Conservation (phyloP, 2,888 invertebrate species). For the Spodoptera littoralis region DNA sequence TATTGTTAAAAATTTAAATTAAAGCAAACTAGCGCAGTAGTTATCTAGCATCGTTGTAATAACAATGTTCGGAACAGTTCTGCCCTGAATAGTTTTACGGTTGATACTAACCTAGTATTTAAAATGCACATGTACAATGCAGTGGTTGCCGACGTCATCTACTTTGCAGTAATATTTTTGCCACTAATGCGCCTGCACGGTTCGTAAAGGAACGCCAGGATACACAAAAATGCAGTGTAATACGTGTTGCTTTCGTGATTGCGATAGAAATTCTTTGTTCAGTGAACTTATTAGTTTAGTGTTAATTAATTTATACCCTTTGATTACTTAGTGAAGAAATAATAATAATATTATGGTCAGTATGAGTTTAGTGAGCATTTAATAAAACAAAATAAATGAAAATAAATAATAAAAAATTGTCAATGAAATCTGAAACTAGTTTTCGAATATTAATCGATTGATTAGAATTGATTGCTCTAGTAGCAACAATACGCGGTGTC, state of each 20-base stretch:
- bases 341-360: constrained; percentile 46
- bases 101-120: constrained; percentile 83
- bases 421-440: too few relatives aligned
- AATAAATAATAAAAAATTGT: constrained; percentile 9
- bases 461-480: constrained; percentile 10
- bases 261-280: constrained; percentile 61
- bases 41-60: constrained; percentile 42
- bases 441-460: constrained; percentile 30
- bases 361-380: constrained; percentile 19
- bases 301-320: constrained; percentile 34
- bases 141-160: constrained; percentile 86
- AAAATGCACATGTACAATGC: constrained; percentile 87
- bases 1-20: too few relatives aligned
- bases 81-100: constrained; percentile 79
- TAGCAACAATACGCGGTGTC: constrained; percentile 15
- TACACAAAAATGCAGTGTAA: constrained; percentile 81
- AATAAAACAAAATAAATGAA: background rate
- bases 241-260: constrained; percentile 74
- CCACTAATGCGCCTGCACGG: constrained; percentile 86
- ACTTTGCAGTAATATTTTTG: constrained; percentile 87
- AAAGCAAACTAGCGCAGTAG: too few relatives aligned
- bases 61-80: constrained; percentile 56
- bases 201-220: constrained; percentile 77
- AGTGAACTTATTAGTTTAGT: constrained; percentile 55
- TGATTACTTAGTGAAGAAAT: constrained; percentile 60